Percentiles rank a stretch among this genome's conserved stretches.
Evolutionary conservation across 2,888 invertebrate genomes (phyloP).

Genomic region (Lapara coniferarum): DNA sequence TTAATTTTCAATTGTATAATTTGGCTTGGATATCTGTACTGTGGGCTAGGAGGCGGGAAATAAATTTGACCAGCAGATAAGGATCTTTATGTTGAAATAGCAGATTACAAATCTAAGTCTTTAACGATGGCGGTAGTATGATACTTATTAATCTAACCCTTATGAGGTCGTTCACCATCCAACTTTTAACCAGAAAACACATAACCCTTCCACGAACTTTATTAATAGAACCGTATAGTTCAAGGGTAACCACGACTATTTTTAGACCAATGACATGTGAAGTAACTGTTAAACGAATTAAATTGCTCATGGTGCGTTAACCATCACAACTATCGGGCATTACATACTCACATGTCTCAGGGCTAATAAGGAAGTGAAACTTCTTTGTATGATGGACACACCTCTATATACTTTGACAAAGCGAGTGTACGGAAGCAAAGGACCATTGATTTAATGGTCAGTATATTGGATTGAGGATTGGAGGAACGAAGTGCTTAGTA

Average conservation of each 20-base stretch:
- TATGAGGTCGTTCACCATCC: too few relatives aligned
- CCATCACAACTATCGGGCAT: not conserved
- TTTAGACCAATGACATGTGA: not conserved
- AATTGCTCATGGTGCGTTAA: constrained; percentile 4
- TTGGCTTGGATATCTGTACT: not conserved
- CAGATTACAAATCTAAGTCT: too few relatives aligned
- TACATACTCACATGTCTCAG: constrained; percentile 12
- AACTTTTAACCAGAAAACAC: too few relatives aligned
- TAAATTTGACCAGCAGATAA: too few relatives aligned
- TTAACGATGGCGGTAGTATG: too few relatives aligned
- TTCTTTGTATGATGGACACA: constrained; percentile 16
- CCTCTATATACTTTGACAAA: constrained; percentile 12
- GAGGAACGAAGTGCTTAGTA: not conserved
- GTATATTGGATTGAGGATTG: not conserved
- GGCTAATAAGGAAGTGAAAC: constrained; percentile 30
- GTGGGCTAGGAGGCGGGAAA: too few relatives aligned
- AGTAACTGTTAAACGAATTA: not conserved
- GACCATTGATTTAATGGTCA: not conserved
- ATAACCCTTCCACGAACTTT: too few relatives aligned
- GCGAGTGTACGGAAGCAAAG: constrained; percentile 4
- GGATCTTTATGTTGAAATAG: too few relatives aligned
- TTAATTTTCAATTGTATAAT: not conserved
- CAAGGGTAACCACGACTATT: not conserved
- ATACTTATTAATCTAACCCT: too few relatives aligned
- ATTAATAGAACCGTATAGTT: not conserved